A percentile compares a stretch with the other conserved stretches of the same genome.
Evolutionary conservation across 2,888 invertebrate genomes (phyloP).

Genomic region (Polietes domitor): DNA sequence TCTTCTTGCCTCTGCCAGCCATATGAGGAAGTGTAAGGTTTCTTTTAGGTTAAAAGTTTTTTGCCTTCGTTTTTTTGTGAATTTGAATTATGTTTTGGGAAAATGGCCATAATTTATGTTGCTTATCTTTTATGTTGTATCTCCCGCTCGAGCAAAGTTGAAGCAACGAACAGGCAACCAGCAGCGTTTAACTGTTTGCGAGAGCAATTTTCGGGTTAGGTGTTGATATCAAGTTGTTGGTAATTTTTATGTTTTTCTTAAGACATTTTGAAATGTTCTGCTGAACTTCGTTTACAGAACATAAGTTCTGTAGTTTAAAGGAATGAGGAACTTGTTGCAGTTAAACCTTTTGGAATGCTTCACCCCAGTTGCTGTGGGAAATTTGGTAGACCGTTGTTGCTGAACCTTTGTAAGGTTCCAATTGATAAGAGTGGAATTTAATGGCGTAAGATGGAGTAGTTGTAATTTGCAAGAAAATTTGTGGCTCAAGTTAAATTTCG

Average conservation of each 20-base stretch:
- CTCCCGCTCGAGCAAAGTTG: constrained; percentile 22
- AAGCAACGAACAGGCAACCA: background rate
- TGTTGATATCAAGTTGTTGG: constrained; percentile 45
- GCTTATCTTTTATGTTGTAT: constrained; percentile 35
- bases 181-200: background rate
- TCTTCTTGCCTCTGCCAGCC: constrained; percentile 25
- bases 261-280: constrained; percentile 34
- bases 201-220: background rate
- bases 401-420: background rate
- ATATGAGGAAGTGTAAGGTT: constrained; percentile 46
- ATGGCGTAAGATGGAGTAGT: background rate
- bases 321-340: no score
- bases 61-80: background rate
- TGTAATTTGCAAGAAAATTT: background rate
- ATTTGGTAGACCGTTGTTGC: background rate
- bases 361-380: background rate
- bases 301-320: background rate
- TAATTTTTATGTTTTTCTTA: constrained; percentile 40
- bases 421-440: background rate
- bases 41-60: constrained; percentile 23
- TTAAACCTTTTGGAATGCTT: background rate
- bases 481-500: background rate
- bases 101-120: constrained; percentile 44
- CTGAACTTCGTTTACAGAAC: background rate
- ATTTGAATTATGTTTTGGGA: constrained; percentile 51